Evolutionary conservation across 2,113 vertebrate genomes (phyloP).

Genomic region (Peromyscus polionotus): DNA sequence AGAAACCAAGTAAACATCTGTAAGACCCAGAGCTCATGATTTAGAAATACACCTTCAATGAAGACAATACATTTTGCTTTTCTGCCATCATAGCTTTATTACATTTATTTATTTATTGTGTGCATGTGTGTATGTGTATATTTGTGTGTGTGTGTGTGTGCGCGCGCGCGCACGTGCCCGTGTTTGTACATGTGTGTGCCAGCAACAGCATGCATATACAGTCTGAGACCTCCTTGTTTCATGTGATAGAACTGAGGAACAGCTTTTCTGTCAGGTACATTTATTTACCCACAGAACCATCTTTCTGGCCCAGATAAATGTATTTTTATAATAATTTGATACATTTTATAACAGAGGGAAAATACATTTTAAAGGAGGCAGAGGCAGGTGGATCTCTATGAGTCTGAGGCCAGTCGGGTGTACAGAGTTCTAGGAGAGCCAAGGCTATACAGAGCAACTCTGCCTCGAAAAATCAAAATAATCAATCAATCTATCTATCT

Average conservation of each 20-base stretch:
- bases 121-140: too few species aligned
- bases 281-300: neutral
- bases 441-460: neutral
- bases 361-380: neutral
- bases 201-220: neutral
- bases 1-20: neutral
- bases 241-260: neutral
- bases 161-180: fast-evolving
- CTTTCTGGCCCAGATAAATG: neutral
- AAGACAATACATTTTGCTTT: conserved; percentile 8
- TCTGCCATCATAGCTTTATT: neutral
- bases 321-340: neutral
- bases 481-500: too few species aligned
- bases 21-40: neutral
- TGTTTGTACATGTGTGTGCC: neutral
- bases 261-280: neutral
- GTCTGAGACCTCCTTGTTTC: too few species aligned
- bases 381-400: neutral
- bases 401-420: neutral
- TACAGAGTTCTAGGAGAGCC: neutral
- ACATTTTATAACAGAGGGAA: neutral
- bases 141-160: neutral
- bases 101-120: neutral
- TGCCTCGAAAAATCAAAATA: neutral
- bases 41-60: neutral